Evolutionary conservation across 1,140 invertebrate genomes (phyloP), one percentile per base, ranked within the genome.

Genomic region (Platyura marginata): DNA sequence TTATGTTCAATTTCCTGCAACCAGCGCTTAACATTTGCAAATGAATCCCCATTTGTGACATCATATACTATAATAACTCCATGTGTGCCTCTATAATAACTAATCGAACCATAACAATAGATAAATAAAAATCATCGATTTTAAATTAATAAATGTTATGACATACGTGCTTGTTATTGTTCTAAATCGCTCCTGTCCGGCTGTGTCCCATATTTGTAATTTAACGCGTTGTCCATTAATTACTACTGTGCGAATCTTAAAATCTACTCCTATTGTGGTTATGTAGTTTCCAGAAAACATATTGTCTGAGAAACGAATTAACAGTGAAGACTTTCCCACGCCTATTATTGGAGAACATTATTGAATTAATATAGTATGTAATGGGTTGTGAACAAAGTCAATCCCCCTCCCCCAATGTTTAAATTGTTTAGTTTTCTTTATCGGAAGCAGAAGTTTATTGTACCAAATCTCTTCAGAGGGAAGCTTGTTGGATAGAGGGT

Each of bases 21-120:
- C 87, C 87, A 92, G 59, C 94, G 70, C 62, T 97, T 95, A 0
- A 99, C 93, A 69, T 98, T 98, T 40, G 91, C 91, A 72, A 99
- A 99, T 8, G 92, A 93, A 59, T 99, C 94, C 21, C 92, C 93
- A 66, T 88, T 97, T 39, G 88, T 93, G 20, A 99, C 94, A 75
- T 98, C 95, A 66, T 98, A 99, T 11, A 99, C 95, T 41, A 99
- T 90, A 55, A 99, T 93, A 32, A 98, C 94, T 43, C 95, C 95
- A 68, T 98, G 94, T 21, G 95, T 98, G 40, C 95, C 95, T 64
- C 95, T 72, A 61, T 98, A 99, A 64, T 98, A 98, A 42, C 86
- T 91, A 56, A 56, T 11, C 13, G 6, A 13, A 29, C 13, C 6
- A 13, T 16, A 36, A 18, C 16, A 36, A 18, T 9, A 18, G 16